These are phyloP conservation scores for Gambusia yucatana DNA, from an alignment of 2,797 vertebrate species.

Conservation along the genomic window DNA sequence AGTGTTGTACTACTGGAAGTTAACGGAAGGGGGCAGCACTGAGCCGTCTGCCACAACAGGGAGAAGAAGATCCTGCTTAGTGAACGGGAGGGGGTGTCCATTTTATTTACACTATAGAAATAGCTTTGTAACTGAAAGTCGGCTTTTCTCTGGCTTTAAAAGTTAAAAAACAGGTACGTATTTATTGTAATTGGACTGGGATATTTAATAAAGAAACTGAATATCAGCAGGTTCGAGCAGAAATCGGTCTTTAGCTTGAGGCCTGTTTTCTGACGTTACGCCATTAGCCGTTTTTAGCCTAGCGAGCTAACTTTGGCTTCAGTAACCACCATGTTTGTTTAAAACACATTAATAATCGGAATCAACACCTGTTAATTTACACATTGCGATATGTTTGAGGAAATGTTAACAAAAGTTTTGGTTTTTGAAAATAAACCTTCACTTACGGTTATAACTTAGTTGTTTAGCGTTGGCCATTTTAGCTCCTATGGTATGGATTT, in stretches of 20 bases:
- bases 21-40: slow-evolving; percentile 25
- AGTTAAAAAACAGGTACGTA: slow-evolving; percentile 59
- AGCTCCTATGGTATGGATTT: background rate
- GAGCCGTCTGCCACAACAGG: background rate
- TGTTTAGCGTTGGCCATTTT: background rate
- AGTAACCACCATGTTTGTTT: background rate
- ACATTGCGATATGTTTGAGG: background rate
- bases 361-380: background rate
- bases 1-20: background rate
- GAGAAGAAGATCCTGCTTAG: slow-evolving; percentile 50
- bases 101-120: slow-evolving; percentile 73
- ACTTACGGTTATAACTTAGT: background rate
- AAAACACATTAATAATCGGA: accelerated
- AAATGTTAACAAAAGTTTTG: background rate
- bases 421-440: background rate
- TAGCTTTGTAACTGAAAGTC: slow-evolving; percentile 25
- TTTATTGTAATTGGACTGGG: accelerated
- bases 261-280: slow-evolving; percentile 60
- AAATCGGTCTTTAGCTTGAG: slow-evolving; percentile 22
- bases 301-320: slow-evolving; percentile 37
- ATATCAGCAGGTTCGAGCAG: background rate
- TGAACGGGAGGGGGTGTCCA: slow-evolving; percentile 73
- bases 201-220: accelerated
- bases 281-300: slow-evolving; percentile 62
- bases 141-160: slow-evolving; percentile 21